Evolutionary conservation across 2,888 invertebrate genomes (phyloP).

Genomic region (Ormyrus thymus): DNA sequence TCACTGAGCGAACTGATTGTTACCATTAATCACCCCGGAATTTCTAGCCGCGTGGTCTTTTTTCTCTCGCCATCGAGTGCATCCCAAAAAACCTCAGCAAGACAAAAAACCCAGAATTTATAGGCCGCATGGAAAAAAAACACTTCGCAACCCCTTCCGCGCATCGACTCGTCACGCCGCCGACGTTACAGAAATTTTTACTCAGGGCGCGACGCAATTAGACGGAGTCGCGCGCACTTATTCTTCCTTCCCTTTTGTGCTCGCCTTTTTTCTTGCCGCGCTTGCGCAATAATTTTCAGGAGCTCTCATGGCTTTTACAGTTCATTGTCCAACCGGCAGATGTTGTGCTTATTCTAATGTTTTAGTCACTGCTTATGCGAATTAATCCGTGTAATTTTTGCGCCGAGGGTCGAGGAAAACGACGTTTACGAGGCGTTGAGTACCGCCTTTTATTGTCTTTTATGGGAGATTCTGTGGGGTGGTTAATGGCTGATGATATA

Average conservation of each 20-base stretch:
- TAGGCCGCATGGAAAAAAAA: constrained; percentile 15
- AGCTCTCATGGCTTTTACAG: constrained; percentile 27
- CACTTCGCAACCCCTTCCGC: constrained; percentile 10
- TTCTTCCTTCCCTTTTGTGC: constrained; percentile 4
- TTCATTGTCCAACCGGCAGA: constrained; percentile 49
- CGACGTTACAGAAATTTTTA: constrained; percentile 36
- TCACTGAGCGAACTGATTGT: no score
- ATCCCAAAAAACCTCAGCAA: constrained; percentile 7
- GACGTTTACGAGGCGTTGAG: constrained; percentile 37
- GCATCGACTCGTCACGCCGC: constrained; percentile 4
- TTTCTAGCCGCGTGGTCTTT: no score
- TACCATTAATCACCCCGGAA: no score
- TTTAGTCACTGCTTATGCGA: constrained; percentile 4
- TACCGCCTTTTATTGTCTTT: background rate
- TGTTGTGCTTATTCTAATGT: constrained; percentile 54
- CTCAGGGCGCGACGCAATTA: constrained; percentile 48
- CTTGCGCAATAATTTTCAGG: constrained; percentile 5
- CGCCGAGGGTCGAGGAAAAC: background rate
- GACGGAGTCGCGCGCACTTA: constrained; percentile 9
- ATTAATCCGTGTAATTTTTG: constrained; percentile 54
- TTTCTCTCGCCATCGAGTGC: no score
- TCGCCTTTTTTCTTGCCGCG: background rate
- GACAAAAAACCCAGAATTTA: constrained; percentile 39
- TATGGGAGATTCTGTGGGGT: background rate
- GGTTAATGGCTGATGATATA: constrained; percentile 16